A percentile compares a stretch with the other conserved stretches of the same genome.
These are phyloP conservation scores for Mesorhabditis spiculigera DNA, from an alignment of 2,888 invertebrate species.

Conservation along the genomic window DNA sequence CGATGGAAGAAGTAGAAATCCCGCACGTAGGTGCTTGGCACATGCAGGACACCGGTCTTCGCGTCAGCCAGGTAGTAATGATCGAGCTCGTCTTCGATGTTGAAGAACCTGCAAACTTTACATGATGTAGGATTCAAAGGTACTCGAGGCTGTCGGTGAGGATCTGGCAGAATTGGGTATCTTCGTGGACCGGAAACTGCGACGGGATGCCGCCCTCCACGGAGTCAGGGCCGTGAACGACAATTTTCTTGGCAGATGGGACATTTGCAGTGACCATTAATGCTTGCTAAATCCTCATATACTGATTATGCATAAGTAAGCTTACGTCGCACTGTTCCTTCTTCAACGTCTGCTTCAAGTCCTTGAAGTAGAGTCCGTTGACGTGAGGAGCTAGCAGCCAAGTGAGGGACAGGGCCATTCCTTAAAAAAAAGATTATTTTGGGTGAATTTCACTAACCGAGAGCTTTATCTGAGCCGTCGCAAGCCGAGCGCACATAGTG, in stretches of 20 bases:
- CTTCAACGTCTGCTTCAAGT: conserved; percentile 92
- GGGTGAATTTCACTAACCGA: conserved; percentile 69
- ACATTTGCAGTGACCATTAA: conserved; percentile 96
- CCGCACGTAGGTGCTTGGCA: conserved; percentile 82
- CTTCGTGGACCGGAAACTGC: conserved; percentile 87
- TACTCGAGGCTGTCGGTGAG: conserved; percentile 32
- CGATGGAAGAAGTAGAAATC: conserved; percentile 93
- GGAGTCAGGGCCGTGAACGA: conserved; percentile 63
- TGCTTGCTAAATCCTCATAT: conserved; percentile 67
- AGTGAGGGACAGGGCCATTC: conserved; percentile 85
- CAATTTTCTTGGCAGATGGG: conserved; percentile 91
- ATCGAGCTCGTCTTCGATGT: conserved; percentile 81
- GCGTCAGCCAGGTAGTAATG: conserved; percentile 95
- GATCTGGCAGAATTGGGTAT: conserved; percentile 55
- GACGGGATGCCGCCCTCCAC: conserved; percentile 93
- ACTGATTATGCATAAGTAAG: conserved; percentile 10
- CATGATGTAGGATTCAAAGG: conserved; percentile 78
- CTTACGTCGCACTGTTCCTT: conserved; percentile 94
- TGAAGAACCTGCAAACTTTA: conserved; percentile 79
- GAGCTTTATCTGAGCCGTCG: conserved; percentile 80
- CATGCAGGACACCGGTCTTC: conserved; percentile 96
- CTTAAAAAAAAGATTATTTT: not conserved
- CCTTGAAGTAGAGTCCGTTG: conserved; percentile 98
- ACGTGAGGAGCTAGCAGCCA: conserved; percentile 99
- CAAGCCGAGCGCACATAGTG: conserved; percentile 94